Base-by-base conservation (phyloP, 2,888 invertebrate genomes). In the Camptogramma bilineatum region DNA sequence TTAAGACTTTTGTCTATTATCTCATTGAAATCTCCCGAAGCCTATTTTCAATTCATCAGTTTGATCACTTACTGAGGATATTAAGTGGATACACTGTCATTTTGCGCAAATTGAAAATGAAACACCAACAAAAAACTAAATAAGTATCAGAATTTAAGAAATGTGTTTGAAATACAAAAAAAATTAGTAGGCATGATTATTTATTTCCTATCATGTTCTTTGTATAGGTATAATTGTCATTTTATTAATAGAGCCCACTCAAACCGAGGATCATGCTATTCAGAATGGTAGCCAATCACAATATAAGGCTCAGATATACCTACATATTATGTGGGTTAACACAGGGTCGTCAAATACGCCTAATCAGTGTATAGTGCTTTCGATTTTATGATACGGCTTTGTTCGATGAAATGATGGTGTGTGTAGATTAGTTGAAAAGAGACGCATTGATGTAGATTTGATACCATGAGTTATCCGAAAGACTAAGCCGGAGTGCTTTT, bases 351-450 rank as follows among this genome's bases (percentile, higher is more conserved):
- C 44, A 58, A 52, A 58, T 51, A 31, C 28, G 16, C 9, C 58
- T 58, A 44, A 46, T 52, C 46, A 52, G 58, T 46, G 24, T 52
- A 52, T 50, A 39, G 34, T 56, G 53, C 52, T 50, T 53, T 54
- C 19, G 18, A 21, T 48, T 53, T 61, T 61, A 53, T 61, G 47
- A 28, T 34, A 34, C 18, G 34, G 39, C 48, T 61, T 50, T 61
- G 53, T 52, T 58, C 51, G 51, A 31, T 52, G n/a, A 52, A 58
- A 51, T 52, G 42, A 58, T 51, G 28, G 31, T 50, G 47, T 31
- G 47, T 18, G 24, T 31, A 18, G 31, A 59, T 31, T 31, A 31
- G 31, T 31, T 31, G 10, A 2, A 31, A 31, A 31, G 8, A 28
- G 10, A 31, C 8, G 31, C 31, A 9, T 31, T 18, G 52, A 28